Evolutionary conservation across 1,140 invertebrate genomes (phyloP).

Genomic region (Neoseiulus cucumeris): DNA sequence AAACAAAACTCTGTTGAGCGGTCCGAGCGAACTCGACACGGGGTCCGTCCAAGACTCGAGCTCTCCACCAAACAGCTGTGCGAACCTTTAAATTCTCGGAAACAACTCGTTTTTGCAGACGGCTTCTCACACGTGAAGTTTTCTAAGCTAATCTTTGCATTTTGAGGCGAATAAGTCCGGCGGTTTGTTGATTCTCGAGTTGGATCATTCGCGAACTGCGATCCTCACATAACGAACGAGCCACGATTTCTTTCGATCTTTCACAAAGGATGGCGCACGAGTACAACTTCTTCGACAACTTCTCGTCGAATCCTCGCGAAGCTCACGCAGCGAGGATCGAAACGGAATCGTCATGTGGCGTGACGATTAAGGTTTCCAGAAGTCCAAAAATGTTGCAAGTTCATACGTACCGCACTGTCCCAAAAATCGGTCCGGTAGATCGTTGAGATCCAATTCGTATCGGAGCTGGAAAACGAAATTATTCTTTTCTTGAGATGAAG

Average conservation of each 20-base stretch:
- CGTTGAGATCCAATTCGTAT: slow-evolving; percentile 4
- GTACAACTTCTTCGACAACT: neutral
- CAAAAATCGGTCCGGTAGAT: slow-evolving; percentile 5
- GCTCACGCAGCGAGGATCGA: neutral
- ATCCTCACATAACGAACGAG: neutral
- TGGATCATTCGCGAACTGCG: neutral
- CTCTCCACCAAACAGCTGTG: too few species aligned
- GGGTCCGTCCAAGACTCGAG: too few species aligned
- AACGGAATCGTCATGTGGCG: neutral
- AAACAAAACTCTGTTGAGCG: too few species aligned
- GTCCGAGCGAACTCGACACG: too few species aligned
- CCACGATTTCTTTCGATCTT: neutral
- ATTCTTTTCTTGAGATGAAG: neutral
- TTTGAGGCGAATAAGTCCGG: neutral
- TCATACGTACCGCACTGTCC: slow-evolving; percentile 8
- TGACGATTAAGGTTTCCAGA: neutral
- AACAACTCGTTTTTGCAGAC: too few species aligned
- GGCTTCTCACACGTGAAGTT: too few species aligned
- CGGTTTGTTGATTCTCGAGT: neutral
- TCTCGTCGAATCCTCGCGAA: too few species aligned
- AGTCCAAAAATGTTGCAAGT: neutral
- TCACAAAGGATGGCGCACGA: neutral
- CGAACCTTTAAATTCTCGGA: too few species aligned
- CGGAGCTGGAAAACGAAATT: neutral
- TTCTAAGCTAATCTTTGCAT: too few species aligned